A percentile compares a stretch with the other conserved stretches of the same genome.
Evolutionary conservation across 2,797 vertebrate genomes (phyloP).

Genomic region (Acanthurus lineatus): DNA sequence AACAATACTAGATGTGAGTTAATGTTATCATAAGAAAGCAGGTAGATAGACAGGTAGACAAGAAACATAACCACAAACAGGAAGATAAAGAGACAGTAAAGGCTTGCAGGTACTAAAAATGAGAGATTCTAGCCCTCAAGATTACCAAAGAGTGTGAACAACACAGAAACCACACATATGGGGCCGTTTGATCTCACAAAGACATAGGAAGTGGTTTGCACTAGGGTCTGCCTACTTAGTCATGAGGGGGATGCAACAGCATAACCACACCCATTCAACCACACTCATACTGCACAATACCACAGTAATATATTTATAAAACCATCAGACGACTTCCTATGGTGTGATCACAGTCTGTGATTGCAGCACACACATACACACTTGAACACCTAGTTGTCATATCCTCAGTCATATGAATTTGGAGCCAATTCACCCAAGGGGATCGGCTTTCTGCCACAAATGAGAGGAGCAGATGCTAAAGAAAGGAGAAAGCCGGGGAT

Average conservation of each 20-base stretch:
- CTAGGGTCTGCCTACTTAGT: constrained; percentile 20
- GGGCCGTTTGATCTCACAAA: constrained; percentile 22
- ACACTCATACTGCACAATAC: background rate
- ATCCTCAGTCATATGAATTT: constrained; percentile 62
- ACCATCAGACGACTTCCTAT: constrained; percentile 19
- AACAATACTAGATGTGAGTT: constrained; percentile 29
- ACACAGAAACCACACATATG: constrained; percentile 52
- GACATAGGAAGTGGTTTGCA: constrained; percentile 27
- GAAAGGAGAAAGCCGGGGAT: constrained; percentile 60
- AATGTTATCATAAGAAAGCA: constrained; percentile 51
- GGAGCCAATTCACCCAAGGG: constrained; percentile 52
- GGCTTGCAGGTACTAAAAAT: constrained; percentile 30
- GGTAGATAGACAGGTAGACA: constrained; percentile 36
- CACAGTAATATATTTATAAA: constrained; percentile 10
- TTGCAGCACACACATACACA: constrained; percentile 11
- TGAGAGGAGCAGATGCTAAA: constrained; percentile 70
- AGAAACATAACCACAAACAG: constrained; percentile 53
- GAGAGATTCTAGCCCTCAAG: constrained; percentile 19
- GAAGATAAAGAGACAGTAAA: constrained; percentile 44
- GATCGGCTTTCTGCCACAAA: constrained; percentile 71
- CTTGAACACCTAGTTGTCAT: constrained; percentile 47
- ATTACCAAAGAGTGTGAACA: constrained; percentile 34
- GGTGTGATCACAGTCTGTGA: constrained; percentile 50
- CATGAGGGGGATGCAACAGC: constrained; percentile 15
- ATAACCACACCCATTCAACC: constrained; percentile 35